Percentiles rank a stretch among this genome's conserved stretches.
Conservation (phyloP, 2,113 vertebrate genomes). For the Pteruthius melanotis region DNA sequence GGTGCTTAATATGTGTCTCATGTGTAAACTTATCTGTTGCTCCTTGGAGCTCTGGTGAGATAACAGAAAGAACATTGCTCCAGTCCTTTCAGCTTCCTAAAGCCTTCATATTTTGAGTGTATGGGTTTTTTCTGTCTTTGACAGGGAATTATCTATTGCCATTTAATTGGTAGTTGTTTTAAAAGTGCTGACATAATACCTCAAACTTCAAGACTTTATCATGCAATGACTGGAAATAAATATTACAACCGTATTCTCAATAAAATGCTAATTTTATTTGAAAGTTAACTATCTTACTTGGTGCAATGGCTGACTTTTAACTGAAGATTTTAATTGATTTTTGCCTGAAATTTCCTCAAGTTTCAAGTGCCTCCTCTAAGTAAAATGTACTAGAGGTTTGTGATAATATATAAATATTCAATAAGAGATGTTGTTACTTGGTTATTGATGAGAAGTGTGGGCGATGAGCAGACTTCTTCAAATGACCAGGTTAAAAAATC, state of each 20-base stretch:
- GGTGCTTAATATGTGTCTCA: background rate
- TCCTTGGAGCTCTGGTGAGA: background rate
- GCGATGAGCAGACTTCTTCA: background rate
- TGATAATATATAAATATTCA: background rate
- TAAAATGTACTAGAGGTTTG: background rate
- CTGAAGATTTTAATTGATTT: background rate
- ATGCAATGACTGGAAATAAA: background rate
- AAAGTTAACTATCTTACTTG: background rate
- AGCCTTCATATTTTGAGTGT: background rate
- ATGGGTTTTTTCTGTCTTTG: background rate
- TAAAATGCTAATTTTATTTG: background rate
- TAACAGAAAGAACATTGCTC: background rate
- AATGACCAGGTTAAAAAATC: background rate
- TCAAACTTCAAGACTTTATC: background rate
- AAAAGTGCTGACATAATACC: background rate
- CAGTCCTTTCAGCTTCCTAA: slow-evolving; percentile 1
- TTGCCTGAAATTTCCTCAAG: background rate
- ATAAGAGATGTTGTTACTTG: background rate
- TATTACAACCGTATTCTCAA: background rate
- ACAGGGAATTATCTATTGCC: background rate
- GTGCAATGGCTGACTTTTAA: background rate
- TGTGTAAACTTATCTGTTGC: background rate
- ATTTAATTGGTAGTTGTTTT: background rate
- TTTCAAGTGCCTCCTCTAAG: background rate
- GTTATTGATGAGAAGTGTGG: background rate